These are phyloP conservation scores for Bos javanicus DNA, from an alignment of 2,113 vertebrate genomes.

Conservation along the genomic window DNA sequence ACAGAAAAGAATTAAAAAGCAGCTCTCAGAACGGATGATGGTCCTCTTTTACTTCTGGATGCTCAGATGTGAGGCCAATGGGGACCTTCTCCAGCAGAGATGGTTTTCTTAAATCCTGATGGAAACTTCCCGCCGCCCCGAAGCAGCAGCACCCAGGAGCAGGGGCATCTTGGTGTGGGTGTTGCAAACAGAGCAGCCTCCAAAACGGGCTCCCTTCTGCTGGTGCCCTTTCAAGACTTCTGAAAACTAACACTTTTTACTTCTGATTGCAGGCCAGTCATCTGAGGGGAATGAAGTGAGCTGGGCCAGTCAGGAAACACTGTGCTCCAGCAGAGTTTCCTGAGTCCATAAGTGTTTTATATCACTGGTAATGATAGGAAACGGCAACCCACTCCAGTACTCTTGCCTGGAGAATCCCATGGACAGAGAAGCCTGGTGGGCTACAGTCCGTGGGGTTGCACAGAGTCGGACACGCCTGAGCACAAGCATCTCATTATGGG, in stretches of 20 bases:
- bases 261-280: background rate
- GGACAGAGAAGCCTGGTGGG: background rate
- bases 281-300: background rate
- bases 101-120: background rate
- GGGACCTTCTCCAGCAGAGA: slow-evolving; percentile 48
- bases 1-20: background rate
- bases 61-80: background rate
- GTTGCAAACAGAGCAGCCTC: background rate
- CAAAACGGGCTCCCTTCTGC: background rate
- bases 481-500: slow-evolving; percentile 30
- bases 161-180: background rate
- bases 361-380: slow-evolving; percentile 58
- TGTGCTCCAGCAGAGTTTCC: background rate
- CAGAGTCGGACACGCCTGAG: background rate
- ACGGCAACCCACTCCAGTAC: background rate
- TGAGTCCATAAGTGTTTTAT: slow-evolving; percentile 76
- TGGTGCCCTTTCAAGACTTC: background rate
- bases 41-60: background rate
- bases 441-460: background rate
- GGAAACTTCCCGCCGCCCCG: background rate
- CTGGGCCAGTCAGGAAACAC: slow-evolving; percentile 57
- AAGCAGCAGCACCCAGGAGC: background rate
- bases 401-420: background rate
- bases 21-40: background rate
- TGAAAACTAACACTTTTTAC: background rate